Evolutionary conservation across 1,140 invertebrate species (phyloP), one percentile per base, ranked within the genome.

Genomic region (Drosophila arizonae): DNA sequence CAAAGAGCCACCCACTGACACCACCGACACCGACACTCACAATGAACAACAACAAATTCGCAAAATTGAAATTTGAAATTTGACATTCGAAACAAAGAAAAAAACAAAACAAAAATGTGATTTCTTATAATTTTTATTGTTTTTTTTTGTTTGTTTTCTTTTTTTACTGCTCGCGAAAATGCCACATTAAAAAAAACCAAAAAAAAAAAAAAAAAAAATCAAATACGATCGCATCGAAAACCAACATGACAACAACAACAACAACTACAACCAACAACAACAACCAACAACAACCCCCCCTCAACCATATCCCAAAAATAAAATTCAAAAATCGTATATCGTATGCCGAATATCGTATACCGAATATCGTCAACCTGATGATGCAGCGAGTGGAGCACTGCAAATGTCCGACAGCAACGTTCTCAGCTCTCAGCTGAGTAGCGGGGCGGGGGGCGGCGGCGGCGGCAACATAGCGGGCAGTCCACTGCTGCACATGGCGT

Each of bases 81-180:
- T 61, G 39, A 50, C 51, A 24, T 45, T 13, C 50, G 41, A 72
- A 46, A 57, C 33, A 63, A 52, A 61, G 66, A 39, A 39, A 10
- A 76, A 67, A 63, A 60, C 48, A 48, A 63, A 63, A 67, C 52
- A 69, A 81, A 79, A 72, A 61, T 70, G 55, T 77, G 15, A 36
- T 77, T 79, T 77, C 74, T 87, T 88, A 84, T 87, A 81, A 81
- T 87, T 87, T 80, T 77, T 84, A 89, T 84, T 88, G 77, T 88
- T 88, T 89, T 79, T 82, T 81, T 77, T 82, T 88, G 88, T 72
- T 79, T 63, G 57, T 84, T 88, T 88, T 89, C 70, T 84, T 87
- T 87, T 87, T 87, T 78, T 65, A 82, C 76, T 76, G 79, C 76
- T 68, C 77, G 56, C 65, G 65, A 69, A 72, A 17, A 17, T 17